phyloP scores from a whole-genome alignment of 2,888 invertebrate species.

The Brachylomia viminalis region DNA sequence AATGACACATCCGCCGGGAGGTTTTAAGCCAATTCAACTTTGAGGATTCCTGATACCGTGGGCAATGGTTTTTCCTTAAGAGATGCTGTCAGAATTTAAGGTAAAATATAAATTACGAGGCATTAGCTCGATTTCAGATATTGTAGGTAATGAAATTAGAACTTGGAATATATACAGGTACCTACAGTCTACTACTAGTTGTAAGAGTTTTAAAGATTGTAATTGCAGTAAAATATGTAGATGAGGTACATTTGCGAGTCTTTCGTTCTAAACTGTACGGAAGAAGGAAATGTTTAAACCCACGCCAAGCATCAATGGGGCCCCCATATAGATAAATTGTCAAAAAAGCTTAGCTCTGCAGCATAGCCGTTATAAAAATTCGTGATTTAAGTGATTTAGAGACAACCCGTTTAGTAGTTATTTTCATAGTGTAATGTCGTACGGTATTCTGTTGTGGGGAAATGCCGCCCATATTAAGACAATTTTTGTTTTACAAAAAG shows the following conservation, averaged over 20 bases:
- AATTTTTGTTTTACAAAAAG: too few species aligned
- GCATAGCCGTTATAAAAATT: too few species aligned
- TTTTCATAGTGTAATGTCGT: too few species aligned
- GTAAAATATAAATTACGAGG: conserved; percentile 66
- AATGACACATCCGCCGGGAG: conserved; percentile 89
- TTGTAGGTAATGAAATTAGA: conserved; percentile 36
- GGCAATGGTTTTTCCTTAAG: conserved; percentile 74
- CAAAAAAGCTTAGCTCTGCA: too few species aligned
- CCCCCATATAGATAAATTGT: too few species aligned
- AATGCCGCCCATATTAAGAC: too few species aligned
- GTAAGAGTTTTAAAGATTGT: background rate
- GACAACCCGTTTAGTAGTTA: too few species aligned
- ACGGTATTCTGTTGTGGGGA: too few species aligned
- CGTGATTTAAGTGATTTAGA: too few species aligned
- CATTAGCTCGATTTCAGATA: conserved; percentile 45
- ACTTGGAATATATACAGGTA: conserved; percentile 15
- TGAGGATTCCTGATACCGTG: conserved; percentile 80
- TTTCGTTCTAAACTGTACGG: background rate
- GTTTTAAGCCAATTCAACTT: conserved; percentile 89
- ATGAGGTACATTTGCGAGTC: background rate
- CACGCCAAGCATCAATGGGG: too few species aligned
- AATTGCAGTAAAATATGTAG: background rate
- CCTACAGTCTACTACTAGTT: background rate
- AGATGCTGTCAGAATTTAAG: conserved; percentile 69
- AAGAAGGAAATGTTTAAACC: background rate